Percentiles rank a stretch among this genome's conserved stretches.
phyloP scores from a whole-genome alignment of 2,113 vertebrate genomes.

The Saiga tatarica region DNA sequence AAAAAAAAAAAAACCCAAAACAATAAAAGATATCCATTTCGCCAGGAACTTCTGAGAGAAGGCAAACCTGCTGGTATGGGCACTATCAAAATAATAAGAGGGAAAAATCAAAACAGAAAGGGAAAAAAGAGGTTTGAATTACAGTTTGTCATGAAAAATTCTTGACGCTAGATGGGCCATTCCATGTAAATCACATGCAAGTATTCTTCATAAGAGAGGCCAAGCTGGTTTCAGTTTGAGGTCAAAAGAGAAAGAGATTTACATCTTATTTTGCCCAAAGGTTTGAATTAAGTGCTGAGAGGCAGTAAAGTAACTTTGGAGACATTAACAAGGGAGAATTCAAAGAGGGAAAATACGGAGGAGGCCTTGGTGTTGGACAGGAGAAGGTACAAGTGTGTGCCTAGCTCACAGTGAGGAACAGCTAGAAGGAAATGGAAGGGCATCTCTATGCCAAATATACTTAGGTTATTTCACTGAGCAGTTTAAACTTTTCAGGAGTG shows the following conservation, averaged over 20 bases:
- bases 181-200: neutral
- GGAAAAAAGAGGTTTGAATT: neutral
- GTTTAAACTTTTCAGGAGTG: neutral
- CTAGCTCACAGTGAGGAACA: neutral
- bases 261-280: neutral
- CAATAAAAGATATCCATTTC: neutral
- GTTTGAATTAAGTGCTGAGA: neutral
- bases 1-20: fast-evolving
- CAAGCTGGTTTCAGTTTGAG: neutral
- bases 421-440: neutral
- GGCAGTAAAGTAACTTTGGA: neutral
- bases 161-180: neutral
- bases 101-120: neutral
- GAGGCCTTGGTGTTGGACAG: neutral
- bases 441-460: neutral
- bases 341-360: neutral
- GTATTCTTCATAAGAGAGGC: neutral
- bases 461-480: neutral
- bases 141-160: neutral
- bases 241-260: neutral
- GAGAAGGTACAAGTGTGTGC: neutral
- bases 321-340: neutral
- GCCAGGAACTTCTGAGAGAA: neutral
- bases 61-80: neutral
- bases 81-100: neutral